These are phyloP conservation scores for Graptemys geographica DNA, from an alignment of 2,797 vertebrate genomes.

Conservation along the genomic window DNA sequence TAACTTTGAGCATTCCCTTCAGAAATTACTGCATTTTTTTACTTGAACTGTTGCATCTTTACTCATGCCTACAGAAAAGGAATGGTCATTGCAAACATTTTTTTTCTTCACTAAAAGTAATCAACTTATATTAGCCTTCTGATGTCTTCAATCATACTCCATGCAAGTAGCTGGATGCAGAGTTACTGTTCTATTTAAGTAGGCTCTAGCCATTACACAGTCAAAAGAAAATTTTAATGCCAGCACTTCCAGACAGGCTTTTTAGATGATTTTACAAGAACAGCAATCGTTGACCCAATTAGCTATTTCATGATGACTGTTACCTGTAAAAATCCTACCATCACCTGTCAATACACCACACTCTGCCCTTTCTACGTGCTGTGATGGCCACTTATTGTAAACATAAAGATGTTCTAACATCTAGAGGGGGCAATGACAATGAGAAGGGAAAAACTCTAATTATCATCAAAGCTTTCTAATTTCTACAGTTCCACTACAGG, in stretches of 20 bases:
- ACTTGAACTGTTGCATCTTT: background rate
- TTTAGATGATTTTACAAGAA: conserved; percentile 32
- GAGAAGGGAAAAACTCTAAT: background rate
- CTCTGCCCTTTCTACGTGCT: rapidly evolving
- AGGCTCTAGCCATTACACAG: background rate
- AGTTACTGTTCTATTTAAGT: rapidly evolving
- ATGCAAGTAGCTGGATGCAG: rapidly evolving
- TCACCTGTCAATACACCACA: conserved; percentile 7
- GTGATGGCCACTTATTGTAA: background rate
- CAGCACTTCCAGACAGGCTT: background rate
- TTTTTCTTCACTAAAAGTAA: background rate
- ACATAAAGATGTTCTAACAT: rapidly evolving
- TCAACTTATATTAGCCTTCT: rapidly evolving
- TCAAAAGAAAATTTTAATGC: rapidly evolving
- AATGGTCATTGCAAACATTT: background rate
- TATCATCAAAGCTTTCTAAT: rapidly evolving
- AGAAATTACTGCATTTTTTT: background rate
- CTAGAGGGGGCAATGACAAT: background rate
- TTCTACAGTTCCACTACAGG: background rate
- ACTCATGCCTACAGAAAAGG: rapidly evolving
- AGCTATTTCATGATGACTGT: conserved; percentile 35
- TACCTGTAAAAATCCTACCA: background rate
- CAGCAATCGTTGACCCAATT: conserved; percentile 56
- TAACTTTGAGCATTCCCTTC: background rate
- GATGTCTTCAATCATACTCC: background rate